phyloP scores from a whole-genome alignment of 2,113 vertebrate species.

The Lanius ludovicianus region DNA sequence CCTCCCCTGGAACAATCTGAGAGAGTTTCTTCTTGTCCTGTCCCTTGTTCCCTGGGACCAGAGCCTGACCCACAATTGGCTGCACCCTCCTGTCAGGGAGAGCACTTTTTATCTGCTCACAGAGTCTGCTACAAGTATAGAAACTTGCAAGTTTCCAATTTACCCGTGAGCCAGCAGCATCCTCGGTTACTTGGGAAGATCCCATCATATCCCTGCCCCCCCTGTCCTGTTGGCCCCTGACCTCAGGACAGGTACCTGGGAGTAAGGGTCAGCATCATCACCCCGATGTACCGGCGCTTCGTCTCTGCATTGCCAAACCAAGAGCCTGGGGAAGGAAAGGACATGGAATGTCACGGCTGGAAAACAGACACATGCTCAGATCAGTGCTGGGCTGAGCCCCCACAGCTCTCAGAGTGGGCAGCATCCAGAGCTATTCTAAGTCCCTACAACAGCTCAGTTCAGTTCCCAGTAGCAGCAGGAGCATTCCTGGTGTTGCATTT shows the following conservation, averaged over 20 bases:
- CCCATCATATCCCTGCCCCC: background rate
- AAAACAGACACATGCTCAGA: background rate
- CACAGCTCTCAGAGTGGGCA: background rate
- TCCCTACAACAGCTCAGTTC: background rate
- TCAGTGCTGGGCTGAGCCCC: background rate
- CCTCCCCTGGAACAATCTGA: background rate
- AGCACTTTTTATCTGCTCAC: background rate
- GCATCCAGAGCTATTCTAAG: rapidly evolving
- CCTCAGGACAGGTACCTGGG: slow-evolving; percentile 75
- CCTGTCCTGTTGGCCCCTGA: too few species aligned
- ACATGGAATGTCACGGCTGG: background rate
- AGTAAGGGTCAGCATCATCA: slow-evolving; percentile 94
- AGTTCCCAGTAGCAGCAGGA: background rate
- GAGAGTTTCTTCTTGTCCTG: background rate
- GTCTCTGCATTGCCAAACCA: slow-evolving; percentile 75
- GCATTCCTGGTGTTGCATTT: background rate
- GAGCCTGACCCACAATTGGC: background rate
- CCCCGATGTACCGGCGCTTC: slow-evolving; percentile 90
- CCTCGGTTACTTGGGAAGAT: background rate
- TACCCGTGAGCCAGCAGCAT: background rate
- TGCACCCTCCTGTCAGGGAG: background rate
- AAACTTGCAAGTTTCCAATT: background rate
- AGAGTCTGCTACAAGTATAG: background rate
- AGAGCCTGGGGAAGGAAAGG: slow-evolving; percentile 72
- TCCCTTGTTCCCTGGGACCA: background rate